phyloP scores from a whole-genome alignment of 2,113 vertebrate species.

The Myrmecophaga tridactyla region DNA sequence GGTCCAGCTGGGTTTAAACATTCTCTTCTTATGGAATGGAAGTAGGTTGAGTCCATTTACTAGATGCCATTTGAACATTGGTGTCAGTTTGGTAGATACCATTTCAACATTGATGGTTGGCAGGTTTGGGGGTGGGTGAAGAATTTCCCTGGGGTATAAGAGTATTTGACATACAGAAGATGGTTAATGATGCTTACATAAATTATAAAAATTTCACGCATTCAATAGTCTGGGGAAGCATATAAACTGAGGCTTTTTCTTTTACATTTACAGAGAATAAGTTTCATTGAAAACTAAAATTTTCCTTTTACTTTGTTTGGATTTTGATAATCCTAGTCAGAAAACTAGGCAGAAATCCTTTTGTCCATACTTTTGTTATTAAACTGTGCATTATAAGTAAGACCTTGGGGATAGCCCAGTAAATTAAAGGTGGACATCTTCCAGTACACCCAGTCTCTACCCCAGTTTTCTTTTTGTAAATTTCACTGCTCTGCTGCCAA shows the following conservation, averaged over 20 bases:
- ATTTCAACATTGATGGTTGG: background rate
- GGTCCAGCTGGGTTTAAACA: background rate
- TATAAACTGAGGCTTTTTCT: background rate
- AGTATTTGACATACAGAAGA: background rate
- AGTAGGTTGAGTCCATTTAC: background rate
- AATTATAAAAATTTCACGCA: background rate
- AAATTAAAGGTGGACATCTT: background rate
- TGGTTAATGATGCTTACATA: background rate
- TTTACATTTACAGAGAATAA: background rate
- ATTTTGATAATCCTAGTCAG: background rate
- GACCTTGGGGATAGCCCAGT: background rate
- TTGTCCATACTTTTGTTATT: background rate
- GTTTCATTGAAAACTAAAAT: background rate
- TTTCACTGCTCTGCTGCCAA: background rate
- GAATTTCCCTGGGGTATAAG: no score
- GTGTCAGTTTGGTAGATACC: no score
- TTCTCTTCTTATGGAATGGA: background rate
- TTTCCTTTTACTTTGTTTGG: background rate
- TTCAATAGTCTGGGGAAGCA: background rate
- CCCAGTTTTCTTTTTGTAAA: background rate
- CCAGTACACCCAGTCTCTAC: background rate
- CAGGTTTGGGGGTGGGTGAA: background rate
- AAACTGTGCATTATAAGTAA: background rate
- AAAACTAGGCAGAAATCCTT: background rate
- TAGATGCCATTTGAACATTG: background rate